Conservation (phyloP, 1,140 invertebrate genomes). For the Zaprionus ornatus region DNA sequence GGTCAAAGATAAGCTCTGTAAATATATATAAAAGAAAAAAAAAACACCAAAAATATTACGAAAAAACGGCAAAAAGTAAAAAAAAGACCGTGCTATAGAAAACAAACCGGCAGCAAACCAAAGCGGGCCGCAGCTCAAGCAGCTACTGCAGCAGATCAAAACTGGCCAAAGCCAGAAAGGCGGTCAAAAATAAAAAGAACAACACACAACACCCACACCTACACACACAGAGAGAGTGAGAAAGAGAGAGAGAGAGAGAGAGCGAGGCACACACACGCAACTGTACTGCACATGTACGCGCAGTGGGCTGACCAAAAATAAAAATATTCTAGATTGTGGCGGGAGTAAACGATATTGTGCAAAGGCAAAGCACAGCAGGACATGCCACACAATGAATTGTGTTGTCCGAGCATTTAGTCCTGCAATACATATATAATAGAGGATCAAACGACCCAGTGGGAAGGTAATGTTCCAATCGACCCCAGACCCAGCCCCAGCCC, state of each 20-base stretch:
- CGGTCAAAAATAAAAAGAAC: slow-evolving; percentile 49
- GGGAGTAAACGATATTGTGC: slow-evolving; percentile 20
- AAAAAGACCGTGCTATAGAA: slow-evolving; percentile 55
- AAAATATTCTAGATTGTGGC: slow-evolving; percentile 46
- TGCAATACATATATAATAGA: slow-evolving; percentile 38
- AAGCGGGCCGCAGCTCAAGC: slow-evolving; percentile 79
- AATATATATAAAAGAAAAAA: slow-evolving; percentile 58
- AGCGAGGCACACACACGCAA: neutral
- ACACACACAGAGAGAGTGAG: neutral
- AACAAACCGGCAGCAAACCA: slow-evolving; percentile 68
- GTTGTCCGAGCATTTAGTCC: slow-evolving; percentile 75
- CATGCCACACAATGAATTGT: slow-evolving; percentile 78
- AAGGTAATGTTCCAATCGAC: slow-evolving; percentile 27
- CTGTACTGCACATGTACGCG: neutral
- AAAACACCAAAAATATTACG: slow-evolving; percentile 32
- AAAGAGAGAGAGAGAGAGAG: neutral
- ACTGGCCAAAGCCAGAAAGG: slow-evolving; percentile 75
- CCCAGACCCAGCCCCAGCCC: neutral
- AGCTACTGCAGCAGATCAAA: slow-evolving; percentile 74
- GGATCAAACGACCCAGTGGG: slow-evolving; percentile 26
- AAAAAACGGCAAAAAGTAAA: slow-evolving; percentile 26
- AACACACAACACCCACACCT: neutral
- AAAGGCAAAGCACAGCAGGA: slow-evolving; percentile 56
- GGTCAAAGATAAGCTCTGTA: slow-evolving; percentile 81
- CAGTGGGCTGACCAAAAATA: slow-evolving; percentile 63